Percentiles rank a stretch among this genome's conserved stretches.
phyloP scores from a whole-genome alignment of 2,888 invertebrate genomes.

The Eutolmus rufibarbis region DNA sequence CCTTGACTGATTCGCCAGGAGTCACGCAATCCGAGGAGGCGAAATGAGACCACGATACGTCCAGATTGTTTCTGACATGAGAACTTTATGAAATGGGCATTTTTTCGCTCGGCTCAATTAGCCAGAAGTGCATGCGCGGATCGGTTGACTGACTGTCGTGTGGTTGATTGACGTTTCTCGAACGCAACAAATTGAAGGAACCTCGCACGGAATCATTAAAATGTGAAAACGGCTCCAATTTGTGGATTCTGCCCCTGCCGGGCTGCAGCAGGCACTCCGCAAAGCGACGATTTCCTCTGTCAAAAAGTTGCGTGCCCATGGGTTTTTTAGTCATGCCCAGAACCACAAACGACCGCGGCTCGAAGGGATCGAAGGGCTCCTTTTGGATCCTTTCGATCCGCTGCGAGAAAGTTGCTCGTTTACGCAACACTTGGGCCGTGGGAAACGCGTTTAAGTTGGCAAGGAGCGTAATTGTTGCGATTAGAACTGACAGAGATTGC shows the following conservation, averaged over 20 bases:
- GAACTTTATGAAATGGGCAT: slow-evolving; percentile 25
- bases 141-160: slow-evolving; percentile 33
- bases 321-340: slow-evolving; percentile 33
- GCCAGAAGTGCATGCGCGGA: slow-evolving; percentile 16
- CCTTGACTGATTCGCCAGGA: background rate
- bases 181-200: slow-evolving; percentile 9
- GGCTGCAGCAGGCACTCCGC: background rate
- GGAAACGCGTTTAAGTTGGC: background rate
- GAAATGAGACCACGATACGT: background rate
- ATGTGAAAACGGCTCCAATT: slow-evolving; percentile 16
- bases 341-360: background rate
- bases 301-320: slow-evolving; percentile 43
- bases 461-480: slow-evolving; percentile 18
- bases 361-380: background rate
- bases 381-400: background rate
- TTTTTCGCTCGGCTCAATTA: background rate
- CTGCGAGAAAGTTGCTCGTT: background rate
- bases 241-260: background rate
- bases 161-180: slow-evolving; percentile 35
- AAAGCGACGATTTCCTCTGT: slow-evolving; percentile 35
- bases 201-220: slow-evolving; percentile 33
- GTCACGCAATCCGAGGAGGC: slow-evolving; percentile 14
- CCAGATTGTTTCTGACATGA: slow-evolving; percentile 20
- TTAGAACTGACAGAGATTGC: slow-evolving; percentile 20
- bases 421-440: slow-evolving; percentile 3